Conservation (phyloP, 92 coral and sea anemone species). For the Nematostella vectensis region DNA sequence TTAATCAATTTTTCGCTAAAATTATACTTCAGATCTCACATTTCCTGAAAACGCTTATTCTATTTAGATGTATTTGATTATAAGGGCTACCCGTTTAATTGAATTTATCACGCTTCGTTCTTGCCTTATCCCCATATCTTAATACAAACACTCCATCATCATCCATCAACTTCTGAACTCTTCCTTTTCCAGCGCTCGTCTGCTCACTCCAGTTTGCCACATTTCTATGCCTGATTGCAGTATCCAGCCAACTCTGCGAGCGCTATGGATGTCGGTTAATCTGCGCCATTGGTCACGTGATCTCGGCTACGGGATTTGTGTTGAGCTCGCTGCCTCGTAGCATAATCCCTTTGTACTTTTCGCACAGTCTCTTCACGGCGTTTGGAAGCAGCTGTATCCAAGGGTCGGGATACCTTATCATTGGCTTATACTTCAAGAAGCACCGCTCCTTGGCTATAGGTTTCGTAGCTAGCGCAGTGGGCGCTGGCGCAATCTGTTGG, state of each 20-base stretch:
- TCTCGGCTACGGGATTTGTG: slow-evolving; percentile 24
- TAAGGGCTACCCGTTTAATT: too few species aligned
- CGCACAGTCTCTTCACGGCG: slow-evolving; percentile 15
- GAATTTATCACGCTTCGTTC: too few species aligned
- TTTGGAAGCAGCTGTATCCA: slow-evolving; percentile 28
- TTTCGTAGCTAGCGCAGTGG: slow-evolving; percentile 14
- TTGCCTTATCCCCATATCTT: too few species aligned
- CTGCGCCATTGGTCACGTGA: slow-evolving; percentile 25
- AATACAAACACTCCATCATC: too few species aligned
- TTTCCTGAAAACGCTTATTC: too few species aligned
- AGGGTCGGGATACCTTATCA: slow-evolving; percentile 18
- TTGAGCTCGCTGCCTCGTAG: slow-evolving; percentile 12
- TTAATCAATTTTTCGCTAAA: too few species aligned
- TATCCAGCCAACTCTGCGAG: slow-evolving; percentile 17
- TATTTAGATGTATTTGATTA: too few species aligned
- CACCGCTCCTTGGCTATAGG: slow-evolving; percentile 22
- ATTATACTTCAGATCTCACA: too few species aligned
- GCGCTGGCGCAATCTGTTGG: slow-evolving; percentile 24
- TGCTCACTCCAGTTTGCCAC: slow-evolving; percentile 17
- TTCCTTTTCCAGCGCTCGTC: slow-evolving; percentile 24
- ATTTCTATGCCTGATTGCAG: slow-evolving; percentile 14
- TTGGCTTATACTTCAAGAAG: slow-evolving; percentile 14
- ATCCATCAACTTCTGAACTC: too few species aligned
- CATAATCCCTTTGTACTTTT: slow-evolving; percentile 16
- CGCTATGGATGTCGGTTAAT: slow-evolving; percentile 11